Evolutionary conservation across 2,113 vertebrate genomes (phyloP).

Genomic region (Rhea pennata): DNA sequence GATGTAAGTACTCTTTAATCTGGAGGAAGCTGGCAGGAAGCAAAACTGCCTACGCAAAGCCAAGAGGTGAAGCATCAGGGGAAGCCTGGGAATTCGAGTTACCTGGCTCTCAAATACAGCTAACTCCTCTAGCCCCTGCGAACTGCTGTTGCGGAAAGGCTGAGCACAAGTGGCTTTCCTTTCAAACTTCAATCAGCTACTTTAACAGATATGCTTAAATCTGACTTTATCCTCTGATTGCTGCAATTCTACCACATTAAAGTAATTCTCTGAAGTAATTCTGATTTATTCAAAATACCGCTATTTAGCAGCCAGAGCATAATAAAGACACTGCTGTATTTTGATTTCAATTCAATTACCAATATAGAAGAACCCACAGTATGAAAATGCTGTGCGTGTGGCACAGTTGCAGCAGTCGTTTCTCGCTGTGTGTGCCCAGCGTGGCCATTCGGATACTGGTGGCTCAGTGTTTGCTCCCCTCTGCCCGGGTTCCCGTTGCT

Average conservation of each 20-base stretch:
- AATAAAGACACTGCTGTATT: background rate
- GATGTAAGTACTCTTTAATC: background rate
- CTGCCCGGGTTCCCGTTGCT: too few relatives aligned
- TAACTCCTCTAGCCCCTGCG: background rate
- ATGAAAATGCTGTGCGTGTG: background rate
- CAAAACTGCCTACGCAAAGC: background rate
- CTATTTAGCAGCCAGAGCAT: conserved; percentile 25
- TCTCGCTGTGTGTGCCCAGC: background rate
- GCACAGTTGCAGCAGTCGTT: background rate
- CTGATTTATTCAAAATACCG: conserved; percentile 49
- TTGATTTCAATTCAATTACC: conserved; percentile 58
- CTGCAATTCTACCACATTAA: conserved; percentile 33
- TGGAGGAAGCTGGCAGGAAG: background rate
- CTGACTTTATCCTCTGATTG: conserved; percentile 35
- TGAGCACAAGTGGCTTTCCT: conserved; percentile 17
- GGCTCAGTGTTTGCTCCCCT: background rate
- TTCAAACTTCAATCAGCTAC: conserved; percentile 33
- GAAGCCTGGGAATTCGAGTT: background rate
- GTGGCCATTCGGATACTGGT: background rate
- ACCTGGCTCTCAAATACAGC: background rate
- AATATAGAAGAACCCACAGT: conserved; percentile 3
- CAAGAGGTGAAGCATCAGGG: background rate
- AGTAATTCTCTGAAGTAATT: conserved; percentile 12
- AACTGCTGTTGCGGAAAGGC: background rate
- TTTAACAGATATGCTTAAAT: conserved; percentile 28